Evolutionary conservation across 2,888 invertebrate genomes (phyloP), one percentile per base, ranked within the genome.

Genomic region (Epinotia brunnichana): DNA sequence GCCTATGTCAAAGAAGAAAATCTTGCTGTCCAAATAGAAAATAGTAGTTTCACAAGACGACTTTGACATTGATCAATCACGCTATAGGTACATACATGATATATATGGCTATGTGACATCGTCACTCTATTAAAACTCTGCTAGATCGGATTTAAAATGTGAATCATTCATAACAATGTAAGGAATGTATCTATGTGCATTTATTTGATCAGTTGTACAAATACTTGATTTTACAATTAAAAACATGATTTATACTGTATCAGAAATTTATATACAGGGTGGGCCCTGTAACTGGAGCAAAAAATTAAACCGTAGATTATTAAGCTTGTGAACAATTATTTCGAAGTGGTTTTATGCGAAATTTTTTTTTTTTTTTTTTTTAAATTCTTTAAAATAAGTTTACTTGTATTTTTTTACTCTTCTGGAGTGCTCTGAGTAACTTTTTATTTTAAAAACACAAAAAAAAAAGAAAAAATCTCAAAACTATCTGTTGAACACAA

Each of bases 231-330:
- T 68, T 68, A 62, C 19, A 17, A 17, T 21, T 24, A 72, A 72
- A 67, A 72, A 68, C 72, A 68, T 44, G 72, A 56, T 72, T 68
- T 68, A 62, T 67, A 72, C 72, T 72, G 11, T 17, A 64, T 48
- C 48, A 48, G 4, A 44, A 13, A 44, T 13, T 44, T 15, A 44
- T 15, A 4, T 44, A n/a, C n/a, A n/a, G n/a, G n/a, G n/a, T n/a
- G n/a, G n/a, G n/a, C n/a, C n/a, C n/a, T n/a, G n/a, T n/a, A n/a
- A n/a, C n/a, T n/a, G n/a, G n/a, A n/a, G n/a, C n/a, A n/a, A n/a
- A n/a, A n/a, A n/a, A n/a, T n/a, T n/a, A n/a, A n/a, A n/a, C n/a
- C n/a, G n/a, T n/a, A n/a, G n/a, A n/a, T n/a, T n/a, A n/a, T n/a
- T n/a, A n/a, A n/a, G n/a, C n/a, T n/a, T n/a, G n/a, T n/a, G n/a